These are phyloP conservation scores for Anoplolepis gracilipes DNA, from an alignment of 1,140 invertebrate species.

Conservation along the genomic window DNA sequence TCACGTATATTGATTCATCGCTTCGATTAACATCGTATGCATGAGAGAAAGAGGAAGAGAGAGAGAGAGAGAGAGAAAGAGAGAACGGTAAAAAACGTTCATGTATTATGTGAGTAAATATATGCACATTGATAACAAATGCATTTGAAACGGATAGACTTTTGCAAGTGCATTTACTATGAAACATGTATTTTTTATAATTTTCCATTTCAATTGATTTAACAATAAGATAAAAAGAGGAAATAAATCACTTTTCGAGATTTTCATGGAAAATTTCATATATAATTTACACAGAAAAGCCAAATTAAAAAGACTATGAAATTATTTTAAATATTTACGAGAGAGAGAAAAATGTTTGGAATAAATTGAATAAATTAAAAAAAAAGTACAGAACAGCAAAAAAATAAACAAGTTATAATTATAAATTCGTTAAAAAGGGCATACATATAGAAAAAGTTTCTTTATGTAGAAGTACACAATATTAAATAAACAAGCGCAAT, in stretches of 20 bases:
- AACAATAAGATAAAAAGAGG: not conserved
- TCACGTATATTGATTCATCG: not conserved
- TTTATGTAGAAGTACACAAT: not conserved
- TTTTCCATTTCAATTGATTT: not conserved
- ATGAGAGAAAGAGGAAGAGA: not conserved
- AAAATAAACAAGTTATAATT: not conserved
- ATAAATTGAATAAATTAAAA: not conserved
- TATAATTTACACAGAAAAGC: not conserved
- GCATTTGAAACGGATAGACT: slow-evolving; percentile 1
- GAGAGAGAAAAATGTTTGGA: no score
- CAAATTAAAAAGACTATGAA: not conserved
- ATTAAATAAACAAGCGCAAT: not conserved
- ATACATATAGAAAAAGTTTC: not conserved
- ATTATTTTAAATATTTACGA: not conserved
- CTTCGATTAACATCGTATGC: slow-evolving; percentile 4
- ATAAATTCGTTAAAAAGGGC: not conserved
- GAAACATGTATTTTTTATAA: slow-evolving; percentile 1
- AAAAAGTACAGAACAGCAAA: not conserved
- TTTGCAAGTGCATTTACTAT: not conserved
- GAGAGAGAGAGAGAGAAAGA: not conserved
- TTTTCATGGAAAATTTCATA: not conserved
- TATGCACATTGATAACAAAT: not conserved
- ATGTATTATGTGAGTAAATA: slow-evolving; percentile 1
- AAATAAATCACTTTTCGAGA: not conserved
- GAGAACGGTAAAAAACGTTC: not conserved